Percentiles rank a stretch among this genome's conserved stretches.
Evolutionary conservation across 2,797 vertebrate species (phyloP).

Genomic region (Chiroxiphia lanceolata): DNA sequence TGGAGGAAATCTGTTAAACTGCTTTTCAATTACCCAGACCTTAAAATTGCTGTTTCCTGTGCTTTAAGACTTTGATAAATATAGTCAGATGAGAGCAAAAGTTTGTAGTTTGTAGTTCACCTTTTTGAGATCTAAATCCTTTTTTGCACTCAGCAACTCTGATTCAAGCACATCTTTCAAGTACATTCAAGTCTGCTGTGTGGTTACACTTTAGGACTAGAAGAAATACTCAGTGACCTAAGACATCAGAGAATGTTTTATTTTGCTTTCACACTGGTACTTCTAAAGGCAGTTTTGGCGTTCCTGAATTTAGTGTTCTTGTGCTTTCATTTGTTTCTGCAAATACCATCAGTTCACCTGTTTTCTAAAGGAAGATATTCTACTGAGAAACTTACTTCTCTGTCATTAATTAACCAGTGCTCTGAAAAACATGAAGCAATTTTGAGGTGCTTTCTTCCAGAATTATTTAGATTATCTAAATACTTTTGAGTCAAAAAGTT

Average conservation of each 20-base stretch:
- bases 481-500: background rate
- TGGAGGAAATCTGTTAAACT: background rate
- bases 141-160: background rate
- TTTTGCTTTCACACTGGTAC: background rate
- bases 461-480: background rate
- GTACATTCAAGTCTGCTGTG: background rate
- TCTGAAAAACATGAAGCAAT: background rate
- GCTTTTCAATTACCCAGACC: background rate
- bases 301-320: background rate
- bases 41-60: background rate
- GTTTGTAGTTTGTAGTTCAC: background rate
- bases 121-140: background rate
- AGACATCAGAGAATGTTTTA: background rate
- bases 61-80: background rate
- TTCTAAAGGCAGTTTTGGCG: background rate
- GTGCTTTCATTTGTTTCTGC: background rate
- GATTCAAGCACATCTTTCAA: background rate
- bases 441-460: background rate
- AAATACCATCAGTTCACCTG: background rate
- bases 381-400: background rate
- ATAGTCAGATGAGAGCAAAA: background rate
- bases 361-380: background rate
- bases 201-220: background rate
- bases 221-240: background rate
- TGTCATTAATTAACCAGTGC: background rate